Conservation (phyloP, 2,888 invertebrate species). For the Apodemia duryi region DNA sequence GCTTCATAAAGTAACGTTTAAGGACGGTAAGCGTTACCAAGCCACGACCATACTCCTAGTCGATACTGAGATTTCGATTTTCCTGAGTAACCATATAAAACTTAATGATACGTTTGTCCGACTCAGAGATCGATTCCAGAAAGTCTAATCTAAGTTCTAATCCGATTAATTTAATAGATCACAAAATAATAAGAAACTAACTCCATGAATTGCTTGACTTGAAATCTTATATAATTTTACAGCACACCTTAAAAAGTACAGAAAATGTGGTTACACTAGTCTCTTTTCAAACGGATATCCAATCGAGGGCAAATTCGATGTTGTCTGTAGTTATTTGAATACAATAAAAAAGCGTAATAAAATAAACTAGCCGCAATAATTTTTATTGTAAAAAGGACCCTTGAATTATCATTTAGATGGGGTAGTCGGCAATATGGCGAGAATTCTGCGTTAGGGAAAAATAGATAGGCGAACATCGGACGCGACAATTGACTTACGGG, state of each 20-base stretch:
- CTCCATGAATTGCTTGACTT: too few species aligned
- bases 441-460: slow-evolving; percentile 55
- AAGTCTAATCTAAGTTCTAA: too few species aligned
- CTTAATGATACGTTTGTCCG: too few species aligned
- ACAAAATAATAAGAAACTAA: too few species aligned
- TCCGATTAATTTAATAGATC: too few species aligned
- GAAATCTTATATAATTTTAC: background rate
- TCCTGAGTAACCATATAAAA: too few species aligned
- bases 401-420: slow-evolving; percentile 78
- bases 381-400: slow-evolving; percentile 74
- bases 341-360: slow-evolving; percentile 75
- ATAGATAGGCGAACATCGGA: slow-evolving; percentile 47
- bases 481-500: slow-evolving; percentile 59
- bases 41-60: too few species aligned
- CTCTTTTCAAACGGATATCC: slow-evolving; percentile 27
- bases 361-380: slow-evolving; percentile 77
- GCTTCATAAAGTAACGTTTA: too few species aligned
- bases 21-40: too few species aligned
- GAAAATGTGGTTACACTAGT: background rate
- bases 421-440: slow-evolving; percentile 69
- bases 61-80: too few species aligned
- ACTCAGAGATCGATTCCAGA: too few species aligned
- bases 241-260: background rate
- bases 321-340: slow-evolving; percentile 54
- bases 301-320: slow-evolving; percentile 28